phyloP scores from a whole-genome alignment of 53 echinoderm and acorn worm genomes.

The Echinometra lucunter region DNA sequence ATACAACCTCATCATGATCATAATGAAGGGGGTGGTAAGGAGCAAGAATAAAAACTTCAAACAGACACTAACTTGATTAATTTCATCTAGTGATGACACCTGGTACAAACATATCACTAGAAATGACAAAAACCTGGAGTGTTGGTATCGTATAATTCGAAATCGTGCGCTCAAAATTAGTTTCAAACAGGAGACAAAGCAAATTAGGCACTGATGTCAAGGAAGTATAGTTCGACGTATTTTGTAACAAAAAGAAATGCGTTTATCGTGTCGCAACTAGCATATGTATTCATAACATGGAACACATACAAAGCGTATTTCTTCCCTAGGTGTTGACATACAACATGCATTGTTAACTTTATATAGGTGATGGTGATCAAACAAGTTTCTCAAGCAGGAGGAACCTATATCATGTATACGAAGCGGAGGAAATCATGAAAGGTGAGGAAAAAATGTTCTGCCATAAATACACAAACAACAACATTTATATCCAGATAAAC shows the following conservation, averaged over 20 bases:
- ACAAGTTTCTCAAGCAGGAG: neutral
- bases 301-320: neutral
- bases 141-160: neutral
- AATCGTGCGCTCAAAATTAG: neutral
- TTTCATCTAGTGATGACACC: neutral
- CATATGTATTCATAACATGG: neutral
- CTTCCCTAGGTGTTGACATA: neutral
- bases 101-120: neutral
- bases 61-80: conserved; percentile 25
- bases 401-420: neutral
- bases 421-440: neutral
- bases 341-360: neutral
- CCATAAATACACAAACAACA: neutral
- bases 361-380: neutral
- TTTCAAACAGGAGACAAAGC: neutral
- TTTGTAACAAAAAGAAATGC: neutral
- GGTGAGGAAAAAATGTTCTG: neutral
- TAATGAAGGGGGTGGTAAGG: conserved; percentile 32
- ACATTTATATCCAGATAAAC: too few relatives aligned
- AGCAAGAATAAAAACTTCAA: neutral
- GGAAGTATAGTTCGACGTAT: neutral
- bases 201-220: neutral
- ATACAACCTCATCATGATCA: conserved; percentile 13
- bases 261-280: neutral
- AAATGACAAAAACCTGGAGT: neutral